Evolutionary conservation across 2,888 invertebrate genomes (phyloP).

Genomic region (Lottia scabra): DNA sequence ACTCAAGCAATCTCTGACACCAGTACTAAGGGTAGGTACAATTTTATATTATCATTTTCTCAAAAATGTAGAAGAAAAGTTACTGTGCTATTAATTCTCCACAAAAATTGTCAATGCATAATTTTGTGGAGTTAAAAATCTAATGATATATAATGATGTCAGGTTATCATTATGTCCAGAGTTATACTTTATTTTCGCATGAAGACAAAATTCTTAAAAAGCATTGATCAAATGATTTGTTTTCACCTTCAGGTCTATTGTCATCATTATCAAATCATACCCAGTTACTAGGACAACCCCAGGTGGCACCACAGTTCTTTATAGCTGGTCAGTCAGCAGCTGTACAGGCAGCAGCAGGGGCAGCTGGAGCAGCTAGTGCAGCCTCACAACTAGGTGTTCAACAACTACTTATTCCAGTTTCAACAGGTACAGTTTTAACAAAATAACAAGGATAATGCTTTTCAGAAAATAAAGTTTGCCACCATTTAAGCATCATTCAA

Average conservation of each 20-base stretch:
- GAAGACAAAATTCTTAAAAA: too few species aligned
- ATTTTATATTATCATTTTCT: too few species aligned
- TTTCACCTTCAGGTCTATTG: conserved; percentile 37
- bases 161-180: too few species aligned
- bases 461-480: too few species aligned
- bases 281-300: conserved; percentile 64
- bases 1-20: conserved; percentile 37
- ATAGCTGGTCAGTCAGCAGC: conserved; percentile 57
- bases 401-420: conserved; percentile 93
- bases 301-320: conserved; percentile 67
- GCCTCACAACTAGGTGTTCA: conserved; percentile 56
- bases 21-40: conserved; percentile 44
- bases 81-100: too few species aligned
- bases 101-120: too few species aligned
- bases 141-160: too few species aligned
- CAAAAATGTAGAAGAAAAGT: too few species aligned
- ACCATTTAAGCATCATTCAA: too few species aligned
- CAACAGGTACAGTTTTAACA: conserved; percentile 78
- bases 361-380: conserved; percentile 13
- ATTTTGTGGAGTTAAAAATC: too few species aligned
- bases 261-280: conserved; percentile 55
- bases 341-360: conserved; percentile 42
- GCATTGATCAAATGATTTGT: neutral
- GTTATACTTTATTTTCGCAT: too few species aligned
- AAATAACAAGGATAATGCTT: too few species aligned